Evolutionary conservation across 1,140 invertebrate genomes (phyloP).

Genomic region (Drosophila quadrilineata): DNA sequence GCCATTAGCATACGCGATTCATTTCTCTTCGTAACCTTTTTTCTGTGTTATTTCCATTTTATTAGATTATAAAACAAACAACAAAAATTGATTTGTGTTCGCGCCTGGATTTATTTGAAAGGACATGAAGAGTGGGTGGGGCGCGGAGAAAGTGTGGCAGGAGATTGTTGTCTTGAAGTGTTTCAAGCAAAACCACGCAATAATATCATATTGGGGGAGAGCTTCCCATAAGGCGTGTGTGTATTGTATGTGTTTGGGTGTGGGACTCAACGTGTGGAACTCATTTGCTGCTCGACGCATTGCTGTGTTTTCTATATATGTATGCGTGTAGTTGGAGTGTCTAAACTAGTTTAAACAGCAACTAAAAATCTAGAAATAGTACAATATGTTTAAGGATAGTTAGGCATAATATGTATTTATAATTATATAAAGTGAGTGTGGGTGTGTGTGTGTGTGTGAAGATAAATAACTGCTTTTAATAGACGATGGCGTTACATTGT

Average conservation of each 20-base stretch:
- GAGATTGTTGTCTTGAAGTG: constrained; percentile 6
- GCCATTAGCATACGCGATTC: constrained; percentile 46
- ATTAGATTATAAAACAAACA: constrained; percentile 27
- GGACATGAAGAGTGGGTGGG: background rate
- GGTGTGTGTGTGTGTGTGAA: background rate
- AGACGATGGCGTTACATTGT: constrained; percentile 13
- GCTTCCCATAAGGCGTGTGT: constrained; percentile 45
- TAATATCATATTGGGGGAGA: constrained; percentile 62
- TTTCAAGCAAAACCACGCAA: constrained; percentile 23
- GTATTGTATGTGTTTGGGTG: constrained; percentile 13
- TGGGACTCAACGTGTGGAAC: constrained; percentile 43
- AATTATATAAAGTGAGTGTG: too few species aligned
- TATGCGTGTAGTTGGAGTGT: constrained; percentile 27
- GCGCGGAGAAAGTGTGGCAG: background rate
- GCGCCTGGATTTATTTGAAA: background rate
- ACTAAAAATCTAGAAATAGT: constrained; percentile 72
- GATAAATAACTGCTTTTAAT: background rate
- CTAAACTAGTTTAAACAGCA: constrained; percentile 28
- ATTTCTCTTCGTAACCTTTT: constrained; percentile 20
- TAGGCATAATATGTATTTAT: constrained; percentile 33
- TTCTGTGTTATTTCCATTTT: constrained; percentile 15
- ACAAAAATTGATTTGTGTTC: constrained; percentile 14
- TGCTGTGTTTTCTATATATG: constrained; percentile 39
- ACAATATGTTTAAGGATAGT: constrained; percentile 58
- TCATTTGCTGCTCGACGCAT: constrained; percentile 22